These are phyloP conservation scores for Eilema griseolum DNA, from an alignment of 2,888 invertebrate genomes.

Conservation along the genomic window DNA sequence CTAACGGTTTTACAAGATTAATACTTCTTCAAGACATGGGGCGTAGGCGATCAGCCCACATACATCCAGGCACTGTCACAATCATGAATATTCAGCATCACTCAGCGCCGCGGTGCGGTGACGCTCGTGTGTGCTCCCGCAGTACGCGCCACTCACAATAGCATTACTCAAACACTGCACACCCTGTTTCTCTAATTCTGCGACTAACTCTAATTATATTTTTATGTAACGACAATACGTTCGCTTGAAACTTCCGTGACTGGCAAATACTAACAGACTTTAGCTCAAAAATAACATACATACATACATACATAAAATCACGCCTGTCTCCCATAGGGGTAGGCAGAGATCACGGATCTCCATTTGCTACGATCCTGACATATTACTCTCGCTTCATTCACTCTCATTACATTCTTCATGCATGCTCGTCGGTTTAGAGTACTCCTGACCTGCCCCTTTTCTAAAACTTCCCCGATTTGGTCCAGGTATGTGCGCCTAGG, in stretches of 20 bases:
- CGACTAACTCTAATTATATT: background rate
- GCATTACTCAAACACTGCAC: conserved; percentile 21
- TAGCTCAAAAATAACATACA: background rate
- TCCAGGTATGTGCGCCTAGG: too few species aligned
- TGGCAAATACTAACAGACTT: too few species aligned
- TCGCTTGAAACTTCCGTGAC: too few species aligned
- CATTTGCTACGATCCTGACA: too few species aligned
- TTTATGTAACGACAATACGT: background rate
- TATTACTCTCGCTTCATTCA: too few species aligned
- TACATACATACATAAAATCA: too few species aligned
- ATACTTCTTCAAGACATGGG: background rate
- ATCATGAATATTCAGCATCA: conserved; percentile 47
- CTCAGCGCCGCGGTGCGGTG: conserved; percentile 23
- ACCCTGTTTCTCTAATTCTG: background rate
- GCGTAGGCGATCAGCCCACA: background rate
- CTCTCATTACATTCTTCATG: too few species aligned
- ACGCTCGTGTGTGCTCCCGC: conserved; percentile 32
- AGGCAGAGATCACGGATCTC: too few species aligned
- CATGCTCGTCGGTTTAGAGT: too few species aligned
- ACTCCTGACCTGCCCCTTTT: too few species aligned
- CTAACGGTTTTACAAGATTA: background rate
- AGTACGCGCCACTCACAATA: conserved; percentile 32
- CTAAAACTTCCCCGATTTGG: too few species aligned
- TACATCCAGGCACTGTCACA: conserved; percentile 6
- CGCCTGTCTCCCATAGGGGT: too few species aligned